Base-by-base conservation (phyloP, 2,888 invertebrate species). In the Perizoma flavofasciatum region DNA sequence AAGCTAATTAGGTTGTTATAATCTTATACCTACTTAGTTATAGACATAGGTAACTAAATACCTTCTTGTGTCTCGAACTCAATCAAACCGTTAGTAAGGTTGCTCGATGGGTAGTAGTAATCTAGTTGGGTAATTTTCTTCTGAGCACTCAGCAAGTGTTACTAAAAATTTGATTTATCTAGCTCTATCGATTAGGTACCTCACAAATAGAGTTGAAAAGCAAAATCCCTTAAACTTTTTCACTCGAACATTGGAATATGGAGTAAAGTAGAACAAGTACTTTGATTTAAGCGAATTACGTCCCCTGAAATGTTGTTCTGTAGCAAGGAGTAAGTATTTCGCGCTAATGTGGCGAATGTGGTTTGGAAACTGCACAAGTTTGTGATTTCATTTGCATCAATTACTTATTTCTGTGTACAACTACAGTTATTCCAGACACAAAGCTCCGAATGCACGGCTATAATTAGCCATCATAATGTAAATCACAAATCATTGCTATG, bases 321-420 rank as follows among this genome's bases (percentile, higher is more conserved):
- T 49, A 55, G 55, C 55, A 49, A 44, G 45, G 49, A 8, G 46
- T 32, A 9, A 48, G 49, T 35, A 43, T 49, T 49, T 37, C 47
- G 57, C 48, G 48, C 55, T 49, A 57, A 57, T 57, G 56, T 56
- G 57, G 52, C 40, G 34, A 49, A 49, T 53, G 61, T 47, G 49
- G 61, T 40, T 46, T 44, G 48, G 22, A 45, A 52, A 49, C 52
- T 46, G 52, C 56, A 45, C 61, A 57, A 57, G 45, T 53, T 54
- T 57, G 49, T 57, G 53, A 57, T 61, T 61, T 56, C 56, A 61
- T 61, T 61, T 61, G 61, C 60, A 60, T 60, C 51, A 50, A 48
- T 55, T 51, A 51, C 40, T 59, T 59, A 54, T 41, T 32, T 39
- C 34, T 33, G 47, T 47, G 51, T 52, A 37, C 41, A 37, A 47